Base-by-base conservation (phyloP, 2,113 vertebrate species). In the Campylomormyrus tamandua region DNA sequence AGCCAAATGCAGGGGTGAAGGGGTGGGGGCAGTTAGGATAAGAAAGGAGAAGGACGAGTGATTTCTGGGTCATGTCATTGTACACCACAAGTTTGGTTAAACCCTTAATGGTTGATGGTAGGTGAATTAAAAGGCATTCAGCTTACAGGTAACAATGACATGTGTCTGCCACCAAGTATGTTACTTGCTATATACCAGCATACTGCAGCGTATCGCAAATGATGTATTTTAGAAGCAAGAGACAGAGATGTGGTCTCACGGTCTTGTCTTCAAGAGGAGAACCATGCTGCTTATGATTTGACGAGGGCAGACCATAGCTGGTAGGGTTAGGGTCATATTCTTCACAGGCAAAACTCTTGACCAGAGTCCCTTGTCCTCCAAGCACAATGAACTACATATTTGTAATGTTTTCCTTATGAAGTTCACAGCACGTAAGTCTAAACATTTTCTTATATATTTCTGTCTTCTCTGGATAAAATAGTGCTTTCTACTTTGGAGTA, bases 31-130 rank as follows among this genome's bases (percentile, higher is more conserved):
- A 45, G 80, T 45, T 21, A 7, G 58, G 24, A 9, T 10, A 50
- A 50, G 90, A 88, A 70, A 91, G 91, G 93, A 91, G 91, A 89
- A 92, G 92, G 91, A 93, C 74, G 42, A 80, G n/a, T 88, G 24
- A 52, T 31, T 80, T 66, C 49, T 39, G 90, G 85, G 85, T 88
- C 89, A 88, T 45, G 87, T 45, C 52, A 66, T 45, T 88, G 39
- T 39, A 58, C 53, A 88, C n/a, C 84, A 52, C 48, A 52, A 19
- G 86, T 56, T 9, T 39, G 21, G 27, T 58, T 53, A 31, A 53
- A 10, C 17, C 35, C 24, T 52, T 50, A 52, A 83, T 80, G 58
- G 45, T 39, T 31, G 42, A 42, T 70, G 21, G 42, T 49, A 17
- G 3, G 42, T 11, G n/a, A 8, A 15, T 66, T 74, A 77, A 31